Evolutionary conservation across 2,888 invertebrate genomes (phyloP).

Genomic region (Cyclophora punctaria): DNA sequence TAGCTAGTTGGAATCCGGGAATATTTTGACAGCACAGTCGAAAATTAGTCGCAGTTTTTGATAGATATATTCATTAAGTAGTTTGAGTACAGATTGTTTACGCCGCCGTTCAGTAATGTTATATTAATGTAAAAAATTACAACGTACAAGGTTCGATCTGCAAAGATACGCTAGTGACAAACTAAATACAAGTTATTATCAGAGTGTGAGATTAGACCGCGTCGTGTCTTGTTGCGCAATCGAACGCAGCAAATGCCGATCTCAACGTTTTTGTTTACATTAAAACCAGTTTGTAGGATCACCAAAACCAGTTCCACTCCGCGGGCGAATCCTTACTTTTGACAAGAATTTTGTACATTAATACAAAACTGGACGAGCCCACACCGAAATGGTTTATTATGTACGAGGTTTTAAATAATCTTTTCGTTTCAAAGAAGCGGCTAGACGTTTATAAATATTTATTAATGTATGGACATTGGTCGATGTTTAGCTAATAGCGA

Average conservation of each 20-base stretch:
- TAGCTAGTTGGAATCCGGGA: too few relatives aligned
- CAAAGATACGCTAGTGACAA: too few relatives aligned
- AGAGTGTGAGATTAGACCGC: too few relatives aligned
- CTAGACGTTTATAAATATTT: constrained; percentile 6
- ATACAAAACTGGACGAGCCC: constrained; percentile 6
- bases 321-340: neutral
- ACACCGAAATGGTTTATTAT: neutral
- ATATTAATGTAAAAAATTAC: too few relatives aligned
- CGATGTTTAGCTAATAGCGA: constrained; percentile 21
- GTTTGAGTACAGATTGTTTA: too few relatives aligned
- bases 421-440: constrained; percentile 2
- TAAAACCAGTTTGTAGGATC: constrained; percentile 45
- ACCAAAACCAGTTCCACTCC: constrained; percentile 41
- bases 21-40: too few relatives aligned
- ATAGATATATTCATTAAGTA: too few relatives aligned
- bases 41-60: too few relatives aligned
- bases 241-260: constrained; percentile 14
- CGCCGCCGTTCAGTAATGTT: too few relatives aligned
- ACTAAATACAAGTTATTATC: too few relatives aligned
- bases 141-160: too few relatives aligned
- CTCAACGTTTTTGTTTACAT: constrained; percentile 54
- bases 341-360: constrained; percentile 4
- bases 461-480: constrained; percentile 1
- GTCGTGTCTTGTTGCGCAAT: neutral
- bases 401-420: neutral